These are phyloP conservation scores for Charina bottae DNA, from an alignment of 2,113 vertebrate species.

Conservation along the genomic window DNA sequence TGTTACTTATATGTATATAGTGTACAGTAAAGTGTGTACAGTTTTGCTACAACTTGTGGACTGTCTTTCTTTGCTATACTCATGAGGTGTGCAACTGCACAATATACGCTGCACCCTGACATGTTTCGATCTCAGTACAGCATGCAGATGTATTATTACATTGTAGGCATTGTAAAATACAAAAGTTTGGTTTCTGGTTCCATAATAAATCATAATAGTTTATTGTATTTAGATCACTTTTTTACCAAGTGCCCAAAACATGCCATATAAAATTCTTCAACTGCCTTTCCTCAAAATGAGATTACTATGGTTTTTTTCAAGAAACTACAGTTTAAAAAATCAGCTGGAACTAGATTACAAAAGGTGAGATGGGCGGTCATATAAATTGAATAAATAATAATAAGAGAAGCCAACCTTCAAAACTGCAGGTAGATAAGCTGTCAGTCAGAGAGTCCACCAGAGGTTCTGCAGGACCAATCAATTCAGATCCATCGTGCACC, in stretches of 20 bases:
- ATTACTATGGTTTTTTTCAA: background rate
- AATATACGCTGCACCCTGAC: too few species aligned
- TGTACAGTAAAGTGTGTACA: too few species aligned
- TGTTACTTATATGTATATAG: too few species aligned
- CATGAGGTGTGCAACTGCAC: too few species aligned
- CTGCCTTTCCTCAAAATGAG: background rate
- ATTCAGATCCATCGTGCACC: conserved; percentile 92
- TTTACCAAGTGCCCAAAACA: background rate
- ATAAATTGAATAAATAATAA: too few species aligned
- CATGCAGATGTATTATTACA: background rate
- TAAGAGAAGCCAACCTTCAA: conserved; percentile 84
- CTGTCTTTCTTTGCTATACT: too few species aligned
- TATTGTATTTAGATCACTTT: too few species aligned
- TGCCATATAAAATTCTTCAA: background rate
- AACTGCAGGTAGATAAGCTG: conserved; percentile 88
- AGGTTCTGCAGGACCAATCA: conserved; percentile 92
- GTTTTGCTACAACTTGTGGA: too few species aligned
- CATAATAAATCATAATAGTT: too few species aligned
- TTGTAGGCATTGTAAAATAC: too few species aligned
- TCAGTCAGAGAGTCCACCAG: conserved; percentile 83
- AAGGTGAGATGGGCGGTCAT: background rate
- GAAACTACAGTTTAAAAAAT: background rate
- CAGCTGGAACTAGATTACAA: conserved; percentile 20
- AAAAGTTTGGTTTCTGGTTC: too few species aligned
- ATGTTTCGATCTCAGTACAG: background rate